phyloP scores from a whole-genome alignment of 2,113 vertebrate species.

The Scortum barcoo region DNA sequence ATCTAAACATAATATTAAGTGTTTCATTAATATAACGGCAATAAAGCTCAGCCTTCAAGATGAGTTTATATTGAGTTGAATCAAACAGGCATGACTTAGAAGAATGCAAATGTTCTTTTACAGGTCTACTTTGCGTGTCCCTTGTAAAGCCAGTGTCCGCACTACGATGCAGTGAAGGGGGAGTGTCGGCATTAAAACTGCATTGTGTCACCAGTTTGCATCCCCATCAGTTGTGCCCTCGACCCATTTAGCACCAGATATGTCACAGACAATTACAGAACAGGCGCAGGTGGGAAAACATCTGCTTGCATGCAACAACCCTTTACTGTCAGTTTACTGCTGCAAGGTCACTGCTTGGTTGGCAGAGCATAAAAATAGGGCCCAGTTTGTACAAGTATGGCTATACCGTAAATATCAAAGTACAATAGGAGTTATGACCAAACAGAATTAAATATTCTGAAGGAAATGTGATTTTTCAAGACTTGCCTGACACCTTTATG shows the following conservation, averaged over 20 bases:
- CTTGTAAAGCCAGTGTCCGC: neutral
- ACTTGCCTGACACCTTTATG: neutral
- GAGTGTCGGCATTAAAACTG: neutral
- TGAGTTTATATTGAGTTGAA: neutral
- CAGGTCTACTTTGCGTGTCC: neutral
- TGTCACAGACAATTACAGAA: constrained; percentile 23
- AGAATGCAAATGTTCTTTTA: neutral
- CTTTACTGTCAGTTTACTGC: neutral
- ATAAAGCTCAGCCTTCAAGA: no score
- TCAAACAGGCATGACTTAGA: neutral
- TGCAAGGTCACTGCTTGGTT: constrained; percentile 23
- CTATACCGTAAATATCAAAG: neutral
- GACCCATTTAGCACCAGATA: constrained; percentile 10
- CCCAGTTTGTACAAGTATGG: neutral
- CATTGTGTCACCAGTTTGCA: neutral
- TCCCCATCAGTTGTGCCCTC: neutral
- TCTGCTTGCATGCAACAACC: constrained; percentile 30
- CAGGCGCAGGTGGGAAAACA: constrained; percentile 47
- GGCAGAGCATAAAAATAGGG: neutral
- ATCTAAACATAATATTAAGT: neutral
- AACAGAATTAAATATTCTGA: neutral
- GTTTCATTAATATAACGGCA: no score
- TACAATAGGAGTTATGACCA: neutral
- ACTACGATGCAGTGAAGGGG: neutral
- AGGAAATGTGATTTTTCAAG: neutral